Base-by-base conservation (phyloP, 1,140 invertebrate genomes). In the Trypoxylus dichotomus region DNA sequence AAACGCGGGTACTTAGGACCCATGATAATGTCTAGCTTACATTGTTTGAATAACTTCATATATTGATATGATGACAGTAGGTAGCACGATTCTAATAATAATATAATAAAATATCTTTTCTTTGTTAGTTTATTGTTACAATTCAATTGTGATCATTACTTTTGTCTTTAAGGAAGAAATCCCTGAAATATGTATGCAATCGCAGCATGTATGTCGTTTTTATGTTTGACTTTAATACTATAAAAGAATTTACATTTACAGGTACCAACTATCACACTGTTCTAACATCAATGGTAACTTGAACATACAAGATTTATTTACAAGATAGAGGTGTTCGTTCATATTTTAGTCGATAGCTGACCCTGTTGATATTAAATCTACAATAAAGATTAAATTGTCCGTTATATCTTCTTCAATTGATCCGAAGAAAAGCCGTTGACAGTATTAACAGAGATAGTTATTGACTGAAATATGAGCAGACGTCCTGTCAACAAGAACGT, bases 231-330 rank as follows among this genome's bases (percentile, higher is more conserved):
- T 27, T 54, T 74, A 79, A 79, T 76, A 79, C 78, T 79, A 58
- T 47, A 76, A 76, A 72, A 76, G 58, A 79, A 77, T 68, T 63
- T 75, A 78, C 79, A 80, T 58, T 77, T 76, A 81, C 81, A 82
- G 79, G 80, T 82, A 82, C 81, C 80, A 81, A 71, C 81, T 82
- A 82, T 82, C 81, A 82, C 81, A 80, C 80, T 73, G 75, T 78
- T 78, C 80, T 82, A 82, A 81, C 80, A 81, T 77, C 78, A 78
- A 81, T 79, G 76, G 75, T 80, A 81, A 78, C 78, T 80, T 77
- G 32, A 74, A 80, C 71, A 63, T 72, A 42, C 32, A 63, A 24
- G 10, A 72, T 76, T 76, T 77, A 63, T 73, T 74, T 74, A 77
- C 76, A 73, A 68, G 60, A 29, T 25, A 27, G 27, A 32, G 32